A percentile compares a stretch with the other conserved stretches of the same genome.
Conservation (phyloP, 2,888 invertebrate species). For the Dryocosmus kuriphilus region DNA sequence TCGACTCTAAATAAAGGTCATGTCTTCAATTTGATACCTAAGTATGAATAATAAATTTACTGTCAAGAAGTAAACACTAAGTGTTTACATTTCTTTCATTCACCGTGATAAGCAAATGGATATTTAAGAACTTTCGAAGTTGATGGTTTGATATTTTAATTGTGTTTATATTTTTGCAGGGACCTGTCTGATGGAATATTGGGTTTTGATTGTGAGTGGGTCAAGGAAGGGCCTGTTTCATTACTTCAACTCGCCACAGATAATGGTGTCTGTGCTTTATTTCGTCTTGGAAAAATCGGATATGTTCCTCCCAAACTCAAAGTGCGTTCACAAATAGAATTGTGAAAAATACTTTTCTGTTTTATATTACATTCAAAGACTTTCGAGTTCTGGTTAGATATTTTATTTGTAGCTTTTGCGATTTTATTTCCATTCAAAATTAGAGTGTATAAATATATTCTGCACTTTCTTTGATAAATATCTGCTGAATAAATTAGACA, state of each 20-base stretch:
- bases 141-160: slow-evolving; percentile 23
- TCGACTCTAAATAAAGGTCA: neutral
- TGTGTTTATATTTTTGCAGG: slow-evolving; percentile 60
- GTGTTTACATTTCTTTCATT: slow-evolving; percentile 36
- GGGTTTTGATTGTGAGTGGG: slow-evolving; percentile 92
- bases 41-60: neutral
- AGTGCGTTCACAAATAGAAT: slow-evolving; percentile 71
- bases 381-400: neutral
- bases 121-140: neutral
- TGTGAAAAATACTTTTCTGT: neutral
- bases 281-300: slow-evolving; percentile 82
- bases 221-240: slow-evolving; percentile 84
- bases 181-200: slow-evolving; percentile 78
- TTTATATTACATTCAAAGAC: neutral
- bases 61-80: slow-evolving; percentile 41
- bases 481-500: neutral
- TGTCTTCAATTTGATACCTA: neutral
- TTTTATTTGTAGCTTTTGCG: neutral
- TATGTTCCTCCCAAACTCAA: slow-evolving; percentile 82
- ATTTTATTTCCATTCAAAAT: neutral
- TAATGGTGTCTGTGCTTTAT: slow-evolving; percentile 85
- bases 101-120: slow-evolving; percentile 2
- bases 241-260: slow-evolving; percentile 86
- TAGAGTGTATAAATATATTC: neutral
- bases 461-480: neutral